These are phyloP conservation scores for Meleagris gallopavo DNA, from an alignment of 2,113 vertebrate species.

Conservation along the genomic window DNA sequence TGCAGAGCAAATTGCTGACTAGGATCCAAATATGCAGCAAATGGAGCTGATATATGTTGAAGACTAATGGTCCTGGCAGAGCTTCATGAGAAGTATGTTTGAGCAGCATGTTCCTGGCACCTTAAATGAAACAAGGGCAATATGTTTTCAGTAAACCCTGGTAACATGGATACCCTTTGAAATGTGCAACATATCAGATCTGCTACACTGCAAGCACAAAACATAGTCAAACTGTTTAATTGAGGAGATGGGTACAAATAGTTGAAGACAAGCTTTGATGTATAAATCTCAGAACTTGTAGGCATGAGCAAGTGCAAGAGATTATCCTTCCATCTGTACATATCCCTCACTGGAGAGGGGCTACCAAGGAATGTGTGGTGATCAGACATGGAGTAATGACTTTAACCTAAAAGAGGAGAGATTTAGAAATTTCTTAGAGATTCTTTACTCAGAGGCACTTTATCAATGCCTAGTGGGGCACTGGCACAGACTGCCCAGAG, in stretches of 20 bases:
- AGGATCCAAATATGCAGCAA: background rate
- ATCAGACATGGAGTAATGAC: background rate
- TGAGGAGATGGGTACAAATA: background rate
- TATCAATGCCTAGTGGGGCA: background rate
- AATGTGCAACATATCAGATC: background rate
- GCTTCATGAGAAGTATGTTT: background rate
- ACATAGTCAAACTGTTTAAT: background rate
- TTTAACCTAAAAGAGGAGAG: background rate
- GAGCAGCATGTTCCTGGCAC: background rate
- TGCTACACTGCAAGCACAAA: background rate
- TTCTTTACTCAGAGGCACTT: background rate
- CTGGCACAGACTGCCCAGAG: background rate
- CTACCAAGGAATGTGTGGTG: background rate
- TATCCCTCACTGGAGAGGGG: background rate
- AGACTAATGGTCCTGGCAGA: background rate
- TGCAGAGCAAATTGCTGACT: background rate
- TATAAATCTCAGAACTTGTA: background rate
- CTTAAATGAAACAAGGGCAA: background rate
- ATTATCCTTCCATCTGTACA: background rate
- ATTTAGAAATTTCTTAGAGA: background rate
- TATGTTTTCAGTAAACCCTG: background rate
- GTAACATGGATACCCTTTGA: background rate
- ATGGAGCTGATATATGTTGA: background rate
- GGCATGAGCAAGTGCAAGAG: background rate
- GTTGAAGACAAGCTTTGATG: background rate